Percentiles rank a stretch among this genome's conserved stretches.
Conservation (phyloP, 2,888 invertebrate species). For the Calameuta idolon region DNA sequence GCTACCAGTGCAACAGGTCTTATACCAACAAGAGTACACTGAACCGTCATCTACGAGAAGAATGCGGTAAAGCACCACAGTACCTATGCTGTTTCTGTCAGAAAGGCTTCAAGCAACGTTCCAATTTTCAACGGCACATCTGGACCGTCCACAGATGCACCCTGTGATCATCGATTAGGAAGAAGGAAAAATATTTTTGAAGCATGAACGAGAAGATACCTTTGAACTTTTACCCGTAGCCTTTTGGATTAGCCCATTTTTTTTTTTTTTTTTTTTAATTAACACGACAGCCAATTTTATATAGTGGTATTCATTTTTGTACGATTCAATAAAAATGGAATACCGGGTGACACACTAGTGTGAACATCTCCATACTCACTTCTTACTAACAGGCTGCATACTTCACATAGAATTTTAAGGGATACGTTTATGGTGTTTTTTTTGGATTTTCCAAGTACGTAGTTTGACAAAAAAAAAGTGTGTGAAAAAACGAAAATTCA, state of each 20-base stretch:
- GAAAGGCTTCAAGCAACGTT: constrained; percentile 53
- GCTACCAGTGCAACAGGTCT: constrained; percentile 51
- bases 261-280: too few species aligned
- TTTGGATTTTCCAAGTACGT: too few species aligned
- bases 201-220: too few species aligned
- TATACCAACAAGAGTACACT: constrained; percentile 75
- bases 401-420: too few species aligned
- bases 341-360: background rate
- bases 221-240: too few species aligned
- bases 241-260: too few species aligned
- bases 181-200: too few species aligned
- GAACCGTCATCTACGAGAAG: constrained; percentile 61
- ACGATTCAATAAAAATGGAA: background rate
- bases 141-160: constrained; percentile 48
- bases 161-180: constrained; percentile 25
- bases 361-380: background rate
- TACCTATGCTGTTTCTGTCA: constrained; percentile 57
- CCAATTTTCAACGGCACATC: constrained; percentile 56
- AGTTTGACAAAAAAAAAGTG: too few species aligned
- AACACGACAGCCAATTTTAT: too few species aligned
- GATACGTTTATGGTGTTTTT: background rate
- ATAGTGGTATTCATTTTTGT: background rate
- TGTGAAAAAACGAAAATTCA: too few species aligned
- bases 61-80: constrained; percentile 60
- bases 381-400: too few species aligned